Percentiles rank a stretch among this genome's conserved stretches.
Conservation (phyloP, 2,888 invertebrate genomes). For the Napeogenes sylphis region DNA sequence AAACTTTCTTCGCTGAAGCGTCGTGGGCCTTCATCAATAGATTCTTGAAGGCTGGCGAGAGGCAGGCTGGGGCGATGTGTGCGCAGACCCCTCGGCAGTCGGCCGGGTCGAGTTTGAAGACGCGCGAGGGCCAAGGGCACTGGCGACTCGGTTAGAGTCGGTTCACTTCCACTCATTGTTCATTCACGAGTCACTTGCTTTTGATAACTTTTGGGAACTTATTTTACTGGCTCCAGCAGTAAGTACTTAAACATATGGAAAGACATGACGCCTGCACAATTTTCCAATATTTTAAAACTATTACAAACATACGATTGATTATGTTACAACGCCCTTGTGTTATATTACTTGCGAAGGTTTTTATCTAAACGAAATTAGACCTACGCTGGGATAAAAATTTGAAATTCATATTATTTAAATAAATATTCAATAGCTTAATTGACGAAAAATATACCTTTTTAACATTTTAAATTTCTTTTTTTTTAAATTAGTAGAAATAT, state of each 20-base stretch:
- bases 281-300: not conserved
- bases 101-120: slow-evolving; percentile 57
- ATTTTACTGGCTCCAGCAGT: slow-evolving; percentile 22
- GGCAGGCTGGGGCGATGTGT: slow-evolving; percentile 65
- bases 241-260: slow-evolving; percentile 13
- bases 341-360: not conserved
- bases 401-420: too few species aligned
- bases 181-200: slow-evolving; percentile 38
- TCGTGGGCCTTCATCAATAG: slow-evolving; percentile 64
- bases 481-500: too few species aligned
- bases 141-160: slow-evolving; percentile 70
- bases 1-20: slow-evolving; percentile 65
- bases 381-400: too few species aligned
- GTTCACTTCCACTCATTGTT: slow-evolving; percentile 66
- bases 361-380: not conserved
- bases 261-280: slow-evolving; percentile 13
- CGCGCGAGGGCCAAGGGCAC: slow-evolving; percentile 70
- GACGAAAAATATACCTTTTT: too few species aligned
- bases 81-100: slow-evolving; percentile 53
- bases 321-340: slow-evolving; percentile 1
- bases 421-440: too few species aligned
- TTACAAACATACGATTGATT: not conserved
- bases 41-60: slow-evolving; percentile 68
- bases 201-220: slow-evolving; percentile 35
- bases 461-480: too few species aligned